phyloP scores from a whole-genome alignment of 2,113 vertebrate genomes.

The Alligator mississippiensis region DNA sequence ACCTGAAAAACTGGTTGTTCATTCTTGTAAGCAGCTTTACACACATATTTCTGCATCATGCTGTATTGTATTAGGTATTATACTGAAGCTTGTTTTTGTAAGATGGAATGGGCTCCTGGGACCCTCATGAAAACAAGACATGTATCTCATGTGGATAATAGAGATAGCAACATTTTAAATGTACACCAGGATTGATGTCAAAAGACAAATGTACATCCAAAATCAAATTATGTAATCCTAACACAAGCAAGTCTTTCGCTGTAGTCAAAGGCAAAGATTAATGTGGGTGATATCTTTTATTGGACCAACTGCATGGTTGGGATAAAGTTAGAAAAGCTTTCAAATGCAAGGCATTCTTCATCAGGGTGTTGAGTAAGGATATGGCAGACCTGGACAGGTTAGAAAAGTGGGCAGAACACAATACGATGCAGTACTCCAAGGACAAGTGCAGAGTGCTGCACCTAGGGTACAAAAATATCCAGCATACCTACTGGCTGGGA shows the following conservation, averaged over 20 bases:
- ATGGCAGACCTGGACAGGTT: no score
- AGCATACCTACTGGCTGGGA: no score
- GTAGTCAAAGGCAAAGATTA: not conserved
- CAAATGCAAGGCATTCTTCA: no score
- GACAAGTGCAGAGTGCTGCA: no score
- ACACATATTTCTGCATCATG: not conserved
- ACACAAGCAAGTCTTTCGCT: not conserved
- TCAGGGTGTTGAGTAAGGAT: no score
- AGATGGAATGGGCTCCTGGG: not conserved
- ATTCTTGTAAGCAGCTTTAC: not conserved
- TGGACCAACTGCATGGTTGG: no score
- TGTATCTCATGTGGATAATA: not conserved
- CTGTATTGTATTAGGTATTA: not conserved
- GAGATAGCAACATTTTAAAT: not conserved
- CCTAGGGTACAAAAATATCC: no score
- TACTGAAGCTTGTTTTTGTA: not conserved
- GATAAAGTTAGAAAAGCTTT: no score
- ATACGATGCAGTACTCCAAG: no score
- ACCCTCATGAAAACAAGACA: not conserved
- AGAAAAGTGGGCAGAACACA: no score
- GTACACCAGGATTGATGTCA: not conserved
- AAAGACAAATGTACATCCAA: not conserved
- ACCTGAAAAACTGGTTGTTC: not conserved
- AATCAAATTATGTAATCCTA: not conserved
- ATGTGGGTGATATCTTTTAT: no score